phyloP scores from a whole-genome alignment of 2,797 vertebrate genomes.

The Columba guinea region DNA sequence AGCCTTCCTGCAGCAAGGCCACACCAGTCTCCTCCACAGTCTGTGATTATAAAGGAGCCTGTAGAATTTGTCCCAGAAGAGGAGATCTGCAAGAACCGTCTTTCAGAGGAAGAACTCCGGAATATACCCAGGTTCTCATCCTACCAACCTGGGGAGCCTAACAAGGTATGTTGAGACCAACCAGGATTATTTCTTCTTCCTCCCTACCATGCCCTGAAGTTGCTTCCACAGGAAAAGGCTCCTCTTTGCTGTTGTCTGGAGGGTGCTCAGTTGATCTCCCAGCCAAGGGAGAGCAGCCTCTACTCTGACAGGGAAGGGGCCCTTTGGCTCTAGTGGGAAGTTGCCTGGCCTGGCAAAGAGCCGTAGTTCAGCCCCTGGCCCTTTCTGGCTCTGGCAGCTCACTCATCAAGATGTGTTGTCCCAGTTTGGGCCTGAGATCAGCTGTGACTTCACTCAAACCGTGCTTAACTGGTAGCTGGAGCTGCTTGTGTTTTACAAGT shows the following conservation, averaged over 20 bases:
- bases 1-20: constrained; percentile 73
- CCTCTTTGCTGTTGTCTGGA: background rate
- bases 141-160: constrained; percentile 87
- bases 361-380: background rate
- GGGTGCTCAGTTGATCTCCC: background rate
- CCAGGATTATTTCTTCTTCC: background rate
- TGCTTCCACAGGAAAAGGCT: background rate
- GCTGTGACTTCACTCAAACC: background rate
- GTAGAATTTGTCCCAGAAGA: constrained; percentile 83
- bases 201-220: background rate
- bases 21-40: constrained; percentile 23
- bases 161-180: constrained; percentile 76
- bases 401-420: background rate
- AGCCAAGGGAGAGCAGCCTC: background rate
- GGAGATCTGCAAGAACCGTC: constrained; percentile 85
- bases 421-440: background rate
- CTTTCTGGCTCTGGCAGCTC: background rate
- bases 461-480: background rate
- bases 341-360: background rate
- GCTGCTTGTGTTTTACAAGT: background rate
- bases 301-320: background rate
- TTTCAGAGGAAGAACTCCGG: constrained; percentile 84
- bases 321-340: background rate
- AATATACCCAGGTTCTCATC: constrained; percentile 85
- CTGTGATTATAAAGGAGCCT: constrained; percentile 80